phyloP scores from a whole-genome alignment of 1,140 invertebrate genomes.

The Eciton burchellii region DNA sequence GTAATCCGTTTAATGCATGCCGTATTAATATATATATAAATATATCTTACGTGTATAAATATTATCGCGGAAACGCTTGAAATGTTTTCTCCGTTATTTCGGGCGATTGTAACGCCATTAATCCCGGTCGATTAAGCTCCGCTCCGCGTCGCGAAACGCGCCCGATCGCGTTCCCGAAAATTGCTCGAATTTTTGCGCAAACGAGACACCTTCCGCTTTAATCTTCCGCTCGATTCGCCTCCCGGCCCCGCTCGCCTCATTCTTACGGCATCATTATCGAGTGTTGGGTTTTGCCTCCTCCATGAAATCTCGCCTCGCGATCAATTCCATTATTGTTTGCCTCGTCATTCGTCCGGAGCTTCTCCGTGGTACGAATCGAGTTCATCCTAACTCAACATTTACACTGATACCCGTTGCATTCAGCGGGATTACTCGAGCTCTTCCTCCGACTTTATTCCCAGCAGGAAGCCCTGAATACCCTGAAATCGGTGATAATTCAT shows the following conservation, averaged over 20 bases:
- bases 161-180: not conserved
- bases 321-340: conserved; percentile 42
- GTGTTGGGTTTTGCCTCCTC: conserved; percentile 55
- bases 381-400: conserved; percentile 37
- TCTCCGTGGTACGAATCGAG: conserved; percentile 8
- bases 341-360: conserved; percentile 49
- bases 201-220: conserved; percentile 58
- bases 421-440: conserved; percentile 9
- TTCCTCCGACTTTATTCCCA: not conserved
- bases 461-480: not conserved
- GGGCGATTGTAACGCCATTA: conserved; percentile 37
- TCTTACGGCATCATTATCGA: conserved; percentile 71
- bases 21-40: conserved; percentile 17
- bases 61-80: conserved; percentile 13
- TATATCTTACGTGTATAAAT: conserved; percentile 2
- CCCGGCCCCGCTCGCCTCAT: conserved; percentile 52
- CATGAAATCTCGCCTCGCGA: conserved; percentile 61
- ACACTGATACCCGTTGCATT: not conserved
- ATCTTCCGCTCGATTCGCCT: conserved; percentile 35
- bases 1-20: conserved; percentile 53
- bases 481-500: not conserved
- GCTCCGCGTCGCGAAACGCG: not conserved
- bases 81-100: conserved; percentile 46
- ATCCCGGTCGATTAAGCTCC: conserved; percentile 46
- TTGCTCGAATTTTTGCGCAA: not conserved